Conservation (phyloP, 2,113 vertebrate species). For the Burhinus oedicnemus region DNA sequence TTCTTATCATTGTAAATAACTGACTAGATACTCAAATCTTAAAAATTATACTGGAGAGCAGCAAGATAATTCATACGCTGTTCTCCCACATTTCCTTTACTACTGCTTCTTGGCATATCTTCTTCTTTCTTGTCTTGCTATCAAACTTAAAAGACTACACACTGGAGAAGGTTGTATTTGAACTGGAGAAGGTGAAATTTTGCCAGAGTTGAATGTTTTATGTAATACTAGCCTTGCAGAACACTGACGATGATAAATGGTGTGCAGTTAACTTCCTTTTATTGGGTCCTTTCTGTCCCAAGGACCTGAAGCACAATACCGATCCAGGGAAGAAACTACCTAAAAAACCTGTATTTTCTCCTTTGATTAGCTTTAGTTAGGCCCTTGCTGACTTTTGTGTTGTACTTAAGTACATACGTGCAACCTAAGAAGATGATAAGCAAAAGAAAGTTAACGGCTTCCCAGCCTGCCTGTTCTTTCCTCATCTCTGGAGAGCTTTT, state of each 20-base stretch:
- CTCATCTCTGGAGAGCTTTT: background rate
- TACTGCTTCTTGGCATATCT: background rate
- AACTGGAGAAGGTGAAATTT: background rate
- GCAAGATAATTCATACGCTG: background rate
- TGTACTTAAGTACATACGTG: rapidly evolving
- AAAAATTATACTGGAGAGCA: background rate
- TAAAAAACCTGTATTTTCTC: background rate
- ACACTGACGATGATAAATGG: background rate
- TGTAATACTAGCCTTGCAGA: background rate
- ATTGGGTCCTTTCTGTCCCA: background rate
- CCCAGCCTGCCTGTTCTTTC: background rate
- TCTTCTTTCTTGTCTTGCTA: background rate
- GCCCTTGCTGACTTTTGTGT: background rate
- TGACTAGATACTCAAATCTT: background rate
- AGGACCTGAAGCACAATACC: background rate
- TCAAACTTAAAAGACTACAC: background rate
- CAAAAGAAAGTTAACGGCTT: background rate
- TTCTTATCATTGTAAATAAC: conserved; percentile 14
- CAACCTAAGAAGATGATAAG: background rate
- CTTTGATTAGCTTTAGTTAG: background rate
- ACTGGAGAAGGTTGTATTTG: background rate
- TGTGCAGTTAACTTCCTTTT: background rate
- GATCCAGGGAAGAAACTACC: background rate
- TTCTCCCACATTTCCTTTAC: background rate
- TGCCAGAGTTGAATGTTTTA: background rate